phyloP scores from a whole-genome alignment of 2,888 invertebrate species.

The Hoplodrina blanda region DNA sequence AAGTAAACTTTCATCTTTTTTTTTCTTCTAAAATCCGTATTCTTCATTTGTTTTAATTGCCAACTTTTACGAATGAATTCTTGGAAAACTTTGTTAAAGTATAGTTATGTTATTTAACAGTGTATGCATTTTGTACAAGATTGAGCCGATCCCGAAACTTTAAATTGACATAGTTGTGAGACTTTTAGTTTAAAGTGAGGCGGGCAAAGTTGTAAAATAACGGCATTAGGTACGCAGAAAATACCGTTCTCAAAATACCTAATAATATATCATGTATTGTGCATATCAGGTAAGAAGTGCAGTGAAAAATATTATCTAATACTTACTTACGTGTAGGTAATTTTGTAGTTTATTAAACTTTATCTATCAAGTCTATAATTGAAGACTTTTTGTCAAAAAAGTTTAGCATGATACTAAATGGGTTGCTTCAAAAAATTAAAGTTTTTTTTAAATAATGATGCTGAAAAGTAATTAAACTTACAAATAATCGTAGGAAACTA shows the following conservation, averaged over 20 bases:
- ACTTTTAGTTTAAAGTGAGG: constrained; percentile 18
- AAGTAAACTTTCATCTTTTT: neutral
- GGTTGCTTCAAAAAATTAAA: neutral
- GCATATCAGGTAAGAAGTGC: neutral
- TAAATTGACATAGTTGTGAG: constrained; percentile 38
- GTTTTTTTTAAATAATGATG: neutral
- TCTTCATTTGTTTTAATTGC: constrained; percentile 2
- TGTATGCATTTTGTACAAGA: constrained; percentile 27
- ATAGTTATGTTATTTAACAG: neutral
- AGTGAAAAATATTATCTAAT: constrained; percentile 1
- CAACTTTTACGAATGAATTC: neutral
- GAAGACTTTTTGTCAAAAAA: neutral
- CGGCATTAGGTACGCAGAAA: neutral
- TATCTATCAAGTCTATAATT: neutral
- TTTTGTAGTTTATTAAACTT: constrained; percentile 3
- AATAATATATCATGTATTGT: neutral
- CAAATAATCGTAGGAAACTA: constrained; percentile 27
- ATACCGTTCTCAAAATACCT: neutral
- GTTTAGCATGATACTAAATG: neutral
- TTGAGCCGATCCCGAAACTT: constrained; percentile 31
- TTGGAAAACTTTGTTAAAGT: neutral
- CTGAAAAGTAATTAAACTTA: constrained; percentile 29
- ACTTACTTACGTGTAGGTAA: constrained; percentile 42
- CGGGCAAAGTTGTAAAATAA: constrained; percentile 8
- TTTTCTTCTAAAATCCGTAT: neutral